These are phyloP conservation scores for Drosophila greeni DNA, from an alignment of 2,888 invertebrate genomes.

Conservation along the genomic window DNA sequence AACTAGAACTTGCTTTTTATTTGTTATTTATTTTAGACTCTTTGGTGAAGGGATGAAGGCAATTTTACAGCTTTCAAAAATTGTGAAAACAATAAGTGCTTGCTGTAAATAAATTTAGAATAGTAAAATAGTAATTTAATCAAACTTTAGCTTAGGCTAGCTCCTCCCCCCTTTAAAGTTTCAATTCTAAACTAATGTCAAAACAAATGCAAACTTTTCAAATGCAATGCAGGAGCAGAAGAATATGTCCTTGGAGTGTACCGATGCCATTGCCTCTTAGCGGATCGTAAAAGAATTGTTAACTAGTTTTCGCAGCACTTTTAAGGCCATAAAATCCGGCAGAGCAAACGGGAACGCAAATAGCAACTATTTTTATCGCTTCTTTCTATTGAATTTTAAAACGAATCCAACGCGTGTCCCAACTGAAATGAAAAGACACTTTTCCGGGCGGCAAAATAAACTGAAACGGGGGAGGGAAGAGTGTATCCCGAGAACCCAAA, in stretches of 20 bases:
- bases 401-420: slow-evolving; percentile 41
- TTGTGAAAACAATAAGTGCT: slow-evolving; percentile 6
- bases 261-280: slow-evolving; percentile 27
- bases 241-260: slow-evolving; percentile 9
- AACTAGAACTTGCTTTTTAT: background rate
- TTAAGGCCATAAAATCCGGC: slow-evolving; percentile 51
- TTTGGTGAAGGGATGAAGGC: background rate
- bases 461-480: background rate
- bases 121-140: slow-evolving; percentile 25
- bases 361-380: slow-evolving; percentile 57
- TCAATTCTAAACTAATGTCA: slow-evolving; percentile 19
- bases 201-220: slow-evolving; percentile 27
- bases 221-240: slow-evolving; percentile 22
- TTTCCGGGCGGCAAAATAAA: slow-evolving; percentile 16
- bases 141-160: slow-evolving; percentile 5
- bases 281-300: slow-evolving; percentile 51
- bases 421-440: slow-evolving; percentile 51
- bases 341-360: slow-evolving; percentile 29
- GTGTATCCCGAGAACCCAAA: background rate
- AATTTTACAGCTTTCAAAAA: background rate
- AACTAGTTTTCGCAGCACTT: slow-evolving; percentile 52
- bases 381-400: slow-evolving; percentile 66
- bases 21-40: background rate
- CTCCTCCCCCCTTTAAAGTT: slow-evolving; percentile 14
- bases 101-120: slow-evolving; percentile 12